Base-by-base conservation (phyloP, 2,113 vertebrate genomes). In the Ailuropoda melanoleuca region DNA sequence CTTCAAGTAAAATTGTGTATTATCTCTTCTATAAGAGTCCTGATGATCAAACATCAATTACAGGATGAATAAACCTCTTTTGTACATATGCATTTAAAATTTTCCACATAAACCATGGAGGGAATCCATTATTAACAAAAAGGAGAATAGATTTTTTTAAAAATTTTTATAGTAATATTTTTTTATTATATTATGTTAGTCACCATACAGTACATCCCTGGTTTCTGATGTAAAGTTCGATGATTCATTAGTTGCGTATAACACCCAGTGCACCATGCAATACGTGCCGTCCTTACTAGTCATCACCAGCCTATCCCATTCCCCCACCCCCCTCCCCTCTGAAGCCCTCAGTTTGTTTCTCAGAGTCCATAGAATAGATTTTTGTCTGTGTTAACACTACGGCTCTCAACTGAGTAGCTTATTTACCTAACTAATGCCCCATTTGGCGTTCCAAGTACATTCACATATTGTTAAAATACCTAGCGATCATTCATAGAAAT, bases 381-480 rank as follows among this genome's bases (percentile, higher is more conserved):
- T 92, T 93, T 77, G 83, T 58, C 48, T 83, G 37, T 70, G 70
- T 90, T 92, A 87, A 77, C 31, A 68, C 56, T 83, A 31, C 7
- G 34, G 18, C 78, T 94, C 62, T 92, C 86, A 53, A 62, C 8
- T 43, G 88, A 94, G 85, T 95, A 15, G 29, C n/a, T 88, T 96
- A 90, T 97, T 97, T 95, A 80, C 84, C 80, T 96, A 95, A 87
- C 80, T 92, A 94, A 97, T 87, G 39, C 74, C 34, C 78, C 70
- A 81, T 88, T 93, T 95, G 74, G 68, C 0, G 1, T 70, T 84
- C 78, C 62, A 93, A 97, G 81, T 46, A 97, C 80, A 81, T 90
- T 75, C 19, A 58, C 39, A 26, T 96, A 83, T 95, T 96, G 92
- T 95, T 97, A 93, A 97, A 95, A 83, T 92, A 92, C 19, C 78